Percentiles rank a stretch among this genome's conserved stretches.
phyloP scores from a whole-genome alignment of 2,888 invertebrate genomes.

The Drosophila histrio region DNA sequence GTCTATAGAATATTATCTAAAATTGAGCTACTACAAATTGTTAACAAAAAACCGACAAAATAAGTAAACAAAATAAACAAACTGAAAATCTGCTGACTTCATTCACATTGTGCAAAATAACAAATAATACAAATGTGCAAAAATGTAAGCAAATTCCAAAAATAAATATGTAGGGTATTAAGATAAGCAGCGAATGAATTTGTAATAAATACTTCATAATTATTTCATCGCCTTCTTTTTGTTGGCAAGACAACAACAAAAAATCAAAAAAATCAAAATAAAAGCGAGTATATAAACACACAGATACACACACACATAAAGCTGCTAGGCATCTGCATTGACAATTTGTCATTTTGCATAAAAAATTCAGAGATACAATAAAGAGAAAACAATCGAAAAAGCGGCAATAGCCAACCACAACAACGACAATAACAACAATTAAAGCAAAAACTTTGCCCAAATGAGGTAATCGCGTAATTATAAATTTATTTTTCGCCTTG shows the following conservation, averaged over 20 bases:
- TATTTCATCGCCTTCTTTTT: constrained; percentile 1
- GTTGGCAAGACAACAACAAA: background rate
- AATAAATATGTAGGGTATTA: constrained; percentile 6
- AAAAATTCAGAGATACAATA: constrained; percentile 17
- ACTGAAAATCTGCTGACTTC: constrained; percentile 34
- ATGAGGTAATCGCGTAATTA: constrained; percentile 83
- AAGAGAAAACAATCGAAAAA: constrained; percentile 33
- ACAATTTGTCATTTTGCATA: constrained; percentile 57
- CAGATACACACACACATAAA: too few species aligned
- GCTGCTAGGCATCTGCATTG: constrained; percentile 51
- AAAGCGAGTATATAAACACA: too few species aligned
- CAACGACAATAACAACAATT: constrained; percentile 22
- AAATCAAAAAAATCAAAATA: constrained; percentile 1
- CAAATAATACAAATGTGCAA: background rate
- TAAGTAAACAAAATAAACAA: constrained; percentile 4
- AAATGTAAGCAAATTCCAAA: constrained; percentile 5
- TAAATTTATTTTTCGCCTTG: constrained; percentile 67
- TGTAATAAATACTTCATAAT: constrained; percentile 3
- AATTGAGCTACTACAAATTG: too few species aligned
- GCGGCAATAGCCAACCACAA: background rate
- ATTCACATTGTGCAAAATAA: constrained; percentile 16
- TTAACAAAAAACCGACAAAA: background rate
- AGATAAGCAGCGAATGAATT: constrained; percentile 1
- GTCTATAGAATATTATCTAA: background rate
- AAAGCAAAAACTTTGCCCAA: constrained; percentile 81